Conservation (phyloP, 2,888 invertebrate species). For the Microplitis deprimator region DNA sequence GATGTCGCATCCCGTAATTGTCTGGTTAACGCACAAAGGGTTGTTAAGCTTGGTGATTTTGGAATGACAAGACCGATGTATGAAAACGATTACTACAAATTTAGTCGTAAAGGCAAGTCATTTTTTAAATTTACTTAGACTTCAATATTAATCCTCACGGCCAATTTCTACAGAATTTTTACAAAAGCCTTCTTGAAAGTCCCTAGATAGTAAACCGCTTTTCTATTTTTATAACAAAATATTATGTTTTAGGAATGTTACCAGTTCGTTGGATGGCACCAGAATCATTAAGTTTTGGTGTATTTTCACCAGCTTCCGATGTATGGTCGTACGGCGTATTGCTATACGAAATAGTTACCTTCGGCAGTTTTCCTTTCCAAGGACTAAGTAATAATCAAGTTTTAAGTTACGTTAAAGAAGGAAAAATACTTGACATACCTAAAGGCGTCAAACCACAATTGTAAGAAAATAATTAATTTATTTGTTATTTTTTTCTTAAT, state of each 20-base stretch:
- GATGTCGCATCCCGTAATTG: conserved; percentile 88
- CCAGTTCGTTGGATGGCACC: conserved; percentile 96
- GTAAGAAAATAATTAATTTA: conserved; percentile 75
- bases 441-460: conserved; percentile 84
- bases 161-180: too few relatives aligned
- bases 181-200: too few relatives aligned
- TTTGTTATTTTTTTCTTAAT: background rate
- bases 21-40: conserved; percentile 81
- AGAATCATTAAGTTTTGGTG: conserved; percentile 85
- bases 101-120: conserved; percentile 79
- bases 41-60: conserved; percentile 87
- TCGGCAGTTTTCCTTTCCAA: conserved; percentile 92
- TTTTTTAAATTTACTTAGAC: background rate
- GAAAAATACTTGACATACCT: conserved; percentile 83
- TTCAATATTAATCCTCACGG: too few relatives aligned
- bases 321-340: conserved; percentile 93
- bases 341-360: conserved; percentile 90
- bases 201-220: too few relatives aligned
- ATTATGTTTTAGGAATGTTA: conserved; percentile 74
- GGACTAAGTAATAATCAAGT: conserved; percentile 90
- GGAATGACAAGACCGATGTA: conserved; percentile 92
- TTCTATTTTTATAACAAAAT: too few relatives aligned
- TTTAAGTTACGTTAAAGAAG: conserved; percentile 83
- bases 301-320: conserved; percentile 89
- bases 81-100: conserved; percentile 91